phyloP scores from a whole-genome alignment of 2,888 invertebrate genomes.

The Tenthredo livida region DNA sequence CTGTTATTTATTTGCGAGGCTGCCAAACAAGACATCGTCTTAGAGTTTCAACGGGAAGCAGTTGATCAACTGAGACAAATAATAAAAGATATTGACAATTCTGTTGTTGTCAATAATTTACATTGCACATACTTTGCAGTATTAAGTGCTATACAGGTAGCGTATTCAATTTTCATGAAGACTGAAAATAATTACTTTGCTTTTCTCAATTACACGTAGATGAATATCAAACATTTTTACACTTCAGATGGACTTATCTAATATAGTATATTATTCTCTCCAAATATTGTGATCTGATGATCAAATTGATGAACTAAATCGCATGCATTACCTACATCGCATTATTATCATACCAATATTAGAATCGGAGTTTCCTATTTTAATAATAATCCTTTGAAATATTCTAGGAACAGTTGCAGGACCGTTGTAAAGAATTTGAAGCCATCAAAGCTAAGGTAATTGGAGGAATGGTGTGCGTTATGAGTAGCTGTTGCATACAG shows the following conservation, averaged over 20 bases:
- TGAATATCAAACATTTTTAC: not conserved
- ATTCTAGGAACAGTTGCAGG: slow-evolving; percentile 63
- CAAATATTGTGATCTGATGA: not conserved
- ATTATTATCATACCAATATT: not conserved
- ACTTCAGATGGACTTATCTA: not conserved
- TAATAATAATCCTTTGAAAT: slow-evolving; percentile 26
- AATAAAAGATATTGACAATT: slow-evolving; percentile 65
- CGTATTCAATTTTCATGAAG: slow-evolving; percentile 14
- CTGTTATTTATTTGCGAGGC: slow-evolving; percentile 63
- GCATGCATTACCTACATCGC: too few relatives aligned
- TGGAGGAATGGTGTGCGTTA: not conserved
- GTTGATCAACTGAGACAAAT: slow-evolving; percentile 67
- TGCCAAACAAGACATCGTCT: slow-evolving; percentile 69
- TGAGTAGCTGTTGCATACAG: not conserved
- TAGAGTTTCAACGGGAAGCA: slow-evolving; percentile 71
- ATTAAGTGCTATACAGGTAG: slow-evolving; percentile 71
- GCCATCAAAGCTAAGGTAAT: slow-evolving; percentile 66
- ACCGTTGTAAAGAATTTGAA: slow-evolving; percentile 60
- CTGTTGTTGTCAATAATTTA: slow-evolving; percentile 62
- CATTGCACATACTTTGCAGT: slow-evolving; percentile 69
- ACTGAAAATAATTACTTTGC: not conserved
- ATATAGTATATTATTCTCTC: not conserved
- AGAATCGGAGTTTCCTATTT: not conserved
- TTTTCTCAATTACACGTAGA: not conserved
- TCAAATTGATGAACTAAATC: not conserved